Conservation (phyloP, 2,888 invertebrate species). For the Ptilodon capucinus region DNA sequence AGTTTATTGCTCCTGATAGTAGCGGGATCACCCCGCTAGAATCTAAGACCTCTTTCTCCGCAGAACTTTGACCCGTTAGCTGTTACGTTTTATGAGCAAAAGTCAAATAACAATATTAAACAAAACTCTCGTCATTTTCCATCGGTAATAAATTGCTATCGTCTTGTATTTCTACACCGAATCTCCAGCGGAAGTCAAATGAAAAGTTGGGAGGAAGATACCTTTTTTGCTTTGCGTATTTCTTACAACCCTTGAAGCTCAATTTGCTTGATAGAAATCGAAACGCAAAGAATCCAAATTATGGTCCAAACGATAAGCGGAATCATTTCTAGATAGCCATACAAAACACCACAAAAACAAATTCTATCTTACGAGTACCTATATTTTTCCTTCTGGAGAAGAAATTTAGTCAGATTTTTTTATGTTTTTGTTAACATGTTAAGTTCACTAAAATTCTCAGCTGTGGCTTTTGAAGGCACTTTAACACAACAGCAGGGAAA, state of each 20-base stretch:
- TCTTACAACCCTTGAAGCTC: conserved; percentile 63
- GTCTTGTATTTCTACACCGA: conserved; percentile 20
- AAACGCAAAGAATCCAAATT: conserved; percentile 51
- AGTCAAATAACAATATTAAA: not conserved
- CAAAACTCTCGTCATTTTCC: conserved; percentile 3
- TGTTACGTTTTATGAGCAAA: not conserved
- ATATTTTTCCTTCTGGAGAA: too few species aligned
- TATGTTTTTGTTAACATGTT: too few species aligned
- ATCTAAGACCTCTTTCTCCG: too few species aligned
- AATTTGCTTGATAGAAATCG: conserved; percentile 63
- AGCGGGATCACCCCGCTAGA: too few species aligned
- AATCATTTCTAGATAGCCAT: not conserved
- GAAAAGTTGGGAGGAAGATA: conserved; percentile 26
- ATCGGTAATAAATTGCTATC: conserved; percentile 19
- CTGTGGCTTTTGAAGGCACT: too few species aligned
- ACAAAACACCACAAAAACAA: too few species aligned
- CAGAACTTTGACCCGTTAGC: too few species aligned
- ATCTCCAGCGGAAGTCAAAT: conserved; percentile 16
- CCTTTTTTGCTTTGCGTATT: conserved; percentile 50
- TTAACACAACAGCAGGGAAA: too few species aligned
- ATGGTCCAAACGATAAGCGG: conserved; percentile 31
- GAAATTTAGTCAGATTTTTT: too few species aligned
- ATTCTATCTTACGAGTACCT: too few species aligned
- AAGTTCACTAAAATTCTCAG: too few species aligned
- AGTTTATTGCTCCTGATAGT: too few species aligned